Conservation (phyloP, 2,888 invertebrate species). For the Myopa testacea region DNA sequence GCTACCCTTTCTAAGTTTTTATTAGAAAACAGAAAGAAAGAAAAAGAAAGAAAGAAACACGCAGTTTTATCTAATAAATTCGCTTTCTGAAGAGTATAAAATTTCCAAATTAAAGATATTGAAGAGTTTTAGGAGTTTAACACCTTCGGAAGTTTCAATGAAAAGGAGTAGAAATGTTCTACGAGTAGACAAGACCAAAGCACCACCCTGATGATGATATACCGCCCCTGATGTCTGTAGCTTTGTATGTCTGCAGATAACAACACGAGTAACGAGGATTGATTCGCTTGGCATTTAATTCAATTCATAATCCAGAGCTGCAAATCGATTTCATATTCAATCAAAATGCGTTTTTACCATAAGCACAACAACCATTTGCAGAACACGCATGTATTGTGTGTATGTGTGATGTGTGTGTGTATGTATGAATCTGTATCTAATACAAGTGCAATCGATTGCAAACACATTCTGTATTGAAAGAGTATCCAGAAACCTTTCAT, state of each 20-base stretch:
- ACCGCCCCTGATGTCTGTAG: too few species aligned
- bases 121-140: too few species aligned
- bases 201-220: too few species aligned
- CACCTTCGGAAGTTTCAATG: too few species aligned
- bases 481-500: background rate
- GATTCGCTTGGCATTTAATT: background rate
- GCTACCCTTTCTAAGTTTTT: too few species aligned
- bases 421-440: background rate
- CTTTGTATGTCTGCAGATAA: background rate
- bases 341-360: background rate
- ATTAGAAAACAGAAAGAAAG: too few species aligned
- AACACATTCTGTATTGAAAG: conserved; percentile 1
- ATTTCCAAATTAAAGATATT: too few species aligned
- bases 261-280: background rate
- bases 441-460: background rate
- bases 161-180: too few species aligned
- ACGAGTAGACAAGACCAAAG: too few species aligned
- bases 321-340: conserved; percentile 18
- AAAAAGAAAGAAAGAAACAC: too few species aligned
- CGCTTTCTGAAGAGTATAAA: too few species aligned
- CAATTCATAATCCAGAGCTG: background rate
- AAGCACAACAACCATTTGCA: background rate
- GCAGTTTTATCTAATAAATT: too few species aligned
- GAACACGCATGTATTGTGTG: conserved; percentile 1
- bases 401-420: conserved; percentile 2